Percentiles rank a stretch among this genome's conserved stretches.
Conservation (phyloP, 1,140 invertebrate genomes). For the Diabrotica undecimpunctata region DNA sequence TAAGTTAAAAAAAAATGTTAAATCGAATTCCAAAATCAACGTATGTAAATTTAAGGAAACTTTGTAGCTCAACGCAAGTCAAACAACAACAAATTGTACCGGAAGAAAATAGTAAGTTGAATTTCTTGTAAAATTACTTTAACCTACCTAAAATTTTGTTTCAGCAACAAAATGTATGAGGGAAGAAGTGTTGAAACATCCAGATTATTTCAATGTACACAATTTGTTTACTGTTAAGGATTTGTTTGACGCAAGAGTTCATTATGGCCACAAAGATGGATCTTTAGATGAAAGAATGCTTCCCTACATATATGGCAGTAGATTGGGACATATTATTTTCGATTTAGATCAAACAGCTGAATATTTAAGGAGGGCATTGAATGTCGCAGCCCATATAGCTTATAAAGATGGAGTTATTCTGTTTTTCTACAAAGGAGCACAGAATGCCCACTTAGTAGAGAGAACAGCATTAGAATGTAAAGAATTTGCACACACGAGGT, state of each 20-base stretch:
- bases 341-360: conserved; percentile 89
- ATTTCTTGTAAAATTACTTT: no score
- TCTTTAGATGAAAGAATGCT: conserved; percentile 83
- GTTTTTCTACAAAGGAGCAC: conserved; percentile 69
- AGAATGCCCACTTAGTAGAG: conserved; percentile 76
- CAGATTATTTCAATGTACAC: conserved; percentile 87
- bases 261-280: conserved; percentile 92
- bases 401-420: conserved; percentile 81
- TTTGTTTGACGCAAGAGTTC: conserved; percentile 87
- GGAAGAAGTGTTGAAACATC: conserved; percentile 56
- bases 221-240: conserved; percentile 85
- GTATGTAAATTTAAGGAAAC: not conserved
- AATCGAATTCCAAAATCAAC: not conserved
- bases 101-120: not conserved
- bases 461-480: conserved; percentile 80
- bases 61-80: not conserved
- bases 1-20: not conserved
- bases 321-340: conserved; percentile 88
- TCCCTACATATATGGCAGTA: conserved; percentile 86
- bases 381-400: conserved; percentile 90
- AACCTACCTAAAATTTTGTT: not conserved
- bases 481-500: conserved; percentile 86
- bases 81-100: not conserved
- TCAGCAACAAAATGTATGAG: conserved; percentile 6
- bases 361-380: conserved; percentile 81